Evolutionary conservation across 2,888 invertebrate species (phyloP).

Genomic region (Acanthosoma haemorrhoidale): DNA sequence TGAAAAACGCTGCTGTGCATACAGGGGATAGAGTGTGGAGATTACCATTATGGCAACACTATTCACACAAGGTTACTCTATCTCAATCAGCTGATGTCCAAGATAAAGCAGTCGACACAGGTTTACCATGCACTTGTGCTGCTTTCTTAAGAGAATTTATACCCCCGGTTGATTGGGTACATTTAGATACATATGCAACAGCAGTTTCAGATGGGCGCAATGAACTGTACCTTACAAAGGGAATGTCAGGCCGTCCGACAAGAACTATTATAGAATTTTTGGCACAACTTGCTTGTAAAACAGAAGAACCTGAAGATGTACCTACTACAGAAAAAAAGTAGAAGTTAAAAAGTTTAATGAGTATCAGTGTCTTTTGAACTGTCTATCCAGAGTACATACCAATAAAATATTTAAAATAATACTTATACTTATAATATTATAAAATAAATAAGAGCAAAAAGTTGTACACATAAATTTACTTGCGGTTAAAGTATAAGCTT

Average conservation of each 20-base stretch:
- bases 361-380: neutral
- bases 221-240: constrained; percentile 54
- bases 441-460: too few species aligned
- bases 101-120: constrained; percentile 29
- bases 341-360: neutral
- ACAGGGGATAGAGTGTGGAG: constrained; percentile 80
- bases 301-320: constrained; percentile 2
- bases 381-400: neutral
- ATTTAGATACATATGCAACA: constrained; percentile 74
- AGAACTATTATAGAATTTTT: constrained; percentile 66
- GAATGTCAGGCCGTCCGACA: constrained; percentile 70
- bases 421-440: too few species aligned
- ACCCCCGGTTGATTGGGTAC: constrained; percentile 70
- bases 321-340: neutral
- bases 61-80: constrained; percentile 29
- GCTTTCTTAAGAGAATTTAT: constrained; percentile 64
- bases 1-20: constrained; percentile 61
- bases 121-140: constrained; percentile 36
- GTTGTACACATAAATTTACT: too few species aligned
- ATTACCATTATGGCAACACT: constrained; percentile 56
- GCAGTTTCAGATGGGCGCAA: constrained; percentile 56
- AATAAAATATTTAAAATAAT: neutral
- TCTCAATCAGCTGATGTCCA: constrained; percentile 37
- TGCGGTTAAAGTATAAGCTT: too few species aligned
- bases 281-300: constrained; percentile 49